Evolutionary conservation across 2,888 invertebrate genomes (phyloP).

Genomic region (Hedychridium roseum): DNA sequence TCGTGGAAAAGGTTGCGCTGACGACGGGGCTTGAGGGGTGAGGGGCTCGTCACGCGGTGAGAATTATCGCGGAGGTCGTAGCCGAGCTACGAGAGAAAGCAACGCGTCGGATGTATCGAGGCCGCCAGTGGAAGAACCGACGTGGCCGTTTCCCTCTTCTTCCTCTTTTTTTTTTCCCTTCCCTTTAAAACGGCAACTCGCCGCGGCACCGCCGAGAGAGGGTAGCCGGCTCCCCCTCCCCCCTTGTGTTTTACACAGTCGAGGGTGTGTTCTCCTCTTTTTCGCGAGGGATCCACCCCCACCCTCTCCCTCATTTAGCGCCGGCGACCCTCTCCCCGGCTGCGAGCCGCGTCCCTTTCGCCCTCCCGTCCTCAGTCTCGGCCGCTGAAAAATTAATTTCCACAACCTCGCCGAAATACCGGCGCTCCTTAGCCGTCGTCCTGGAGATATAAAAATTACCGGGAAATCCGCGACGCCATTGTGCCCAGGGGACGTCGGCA

Average conservation of each 20-base stretch:
- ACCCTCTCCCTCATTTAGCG: conserved; percentile 32
- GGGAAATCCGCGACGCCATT: too few relatives aligned
- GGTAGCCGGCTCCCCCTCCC: too few relatives aligned
- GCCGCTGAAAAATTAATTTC: conserved; percentile 11
- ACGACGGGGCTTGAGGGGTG: background rate
- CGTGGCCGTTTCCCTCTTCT: too few relatives aligned
- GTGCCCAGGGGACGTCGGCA: too few relatives aligned
- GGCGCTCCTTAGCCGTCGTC: conserved; percentile 16
- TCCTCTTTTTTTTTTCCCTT: too few relatives aligned
- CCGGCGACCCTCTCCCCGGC: conserved; percentile 19
- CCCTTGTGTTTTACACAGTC: conserved; percentile 48
- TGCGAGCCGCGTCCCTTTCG: background rate
- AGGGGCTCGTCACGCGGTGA: conserved; percentile 27
- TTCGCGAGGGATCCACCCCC: conserved; percentile 35
- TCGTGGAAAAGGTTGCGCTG: conserved; percentile 1
- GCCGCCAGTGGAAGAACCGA: conserved; percentile 15
- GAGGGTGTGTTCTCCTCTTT: conserved; percentile 46
- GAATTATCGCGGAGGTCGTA: conserved; percentile 39
- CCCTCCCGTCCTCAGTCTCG: background rate
- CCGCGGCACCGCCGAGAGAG: conserved; percentile 36
- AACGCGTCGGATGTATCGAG: conserved; percentile 1
- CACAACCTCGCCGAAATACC: conserved; percentile 4
- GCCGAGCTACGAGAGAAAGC: conserved; percentile 13
- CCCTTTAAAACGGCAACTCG: conserved; percentile 40
- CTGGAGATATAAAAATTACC: too few relatives aligned